These are phyloP conservation scores for Hystrix brachyura DNA, from an alignment of 2,113 vertebrate genomes.

Conservation along the genomic window DNA sequence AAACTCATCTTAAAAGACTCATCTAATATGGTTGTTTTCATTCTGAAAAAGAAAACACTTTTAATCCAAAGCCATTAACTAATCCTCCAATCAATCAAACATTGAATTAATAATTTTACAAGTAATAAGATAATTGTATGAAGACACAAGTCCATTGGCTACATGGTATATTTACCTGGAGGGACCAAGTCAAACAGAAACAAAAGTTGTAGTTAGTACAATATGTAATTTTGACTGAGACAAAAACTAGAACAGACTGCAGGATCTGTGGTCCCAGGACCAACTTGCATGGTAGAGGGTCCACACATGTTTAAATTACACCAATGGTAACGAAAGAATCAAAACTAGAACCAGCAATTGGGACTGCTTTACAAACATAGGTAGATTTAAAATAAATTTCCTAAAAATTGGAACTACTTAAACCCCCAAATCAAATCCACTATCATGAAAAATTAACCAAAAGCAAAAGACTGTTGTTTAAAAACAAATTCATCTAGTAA, in stretches of 20 bases:
- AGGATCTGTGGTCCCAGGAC: background rate
- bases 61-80: constrained; percentile 28
- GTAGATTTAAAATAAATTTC: background rate
- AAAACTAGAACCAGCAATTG: background rate
- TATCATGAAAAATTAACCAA: constrained; percentile 43
- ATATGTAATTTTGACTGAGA: background rate
- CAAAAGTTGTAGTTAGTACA: background rate
- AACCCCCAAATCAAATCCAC: constrained; percentile 43
- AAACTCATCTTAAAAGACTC: constrained; percentile 58
- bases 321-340: background rate
- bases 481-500: constrained; percentile 41
- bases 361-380: background rate
- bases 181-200: constrained; percentile 15
- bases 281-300: background rate
- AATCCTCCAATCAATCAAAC: background rate
- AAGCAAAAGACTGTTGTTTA: constrained; percentile 34
- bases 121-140: constrained; percentile 38
- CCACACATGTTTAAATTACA: background rate
- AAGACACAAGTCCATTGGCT: background rate
- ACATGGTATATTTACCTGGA: background rate
- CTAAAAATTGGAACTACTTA: constrained; percentile 11
- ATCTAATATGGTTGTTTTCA: constrained; percentile 51
- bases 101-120: constrained; percentile 48
- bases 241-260: background rate
- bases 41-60: background rate